phyloP scores from a whole-genome alignment of 2,797 vertebrate genomes.

The Malacoraja senta region DNA sequence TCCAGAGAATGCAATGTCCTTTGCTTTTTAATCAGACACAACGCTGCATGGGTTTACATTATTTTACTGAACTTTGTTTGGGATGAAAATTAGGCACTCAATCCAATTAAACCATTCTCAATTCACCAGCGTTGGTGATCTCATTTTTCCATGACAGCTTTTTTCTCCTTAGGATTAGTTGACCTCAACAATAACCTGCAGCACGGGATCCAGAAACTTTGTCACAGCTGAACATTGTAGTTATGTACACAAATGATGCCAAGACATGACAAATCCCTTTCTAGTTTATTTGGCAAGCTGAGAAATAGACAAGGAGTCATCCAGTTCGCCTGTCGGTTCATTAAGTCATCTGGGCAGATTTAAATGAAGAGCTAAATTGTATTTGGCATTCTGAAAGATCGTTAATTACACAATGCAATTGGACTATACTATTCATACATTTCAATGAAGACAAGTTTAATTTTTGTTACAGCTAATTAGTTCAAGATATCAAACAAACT shows the following conservation, averaged over 20 bases:
- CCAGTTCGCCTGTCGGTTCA: conserved; percentile 35
- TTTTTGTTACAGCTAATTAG: conserved; percentile 12
- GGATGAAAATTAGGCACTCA: conserved; percentile 21
- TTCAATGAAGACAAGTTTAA: not conserved
- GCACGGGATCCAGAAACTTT: conserved; percentile 1
- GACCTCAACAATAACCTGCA: conserved; percentile 33
- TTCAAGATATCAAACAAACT: not conserved
- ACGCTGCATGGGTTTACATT: not conserved
- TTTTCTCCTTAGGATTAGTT: not conserved
- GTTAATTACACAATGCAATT: conserved; percentile 25
- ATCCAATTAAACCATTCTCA: conserved; percentile 22
- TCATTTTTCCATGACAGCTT: conserved; percentile 32
- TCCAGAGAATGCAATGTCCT: not conserved
- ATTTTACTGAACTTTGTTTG: conserved; percentile 25
- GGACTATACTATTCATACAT: not conserved
- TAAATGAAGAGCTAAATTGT: conserved; percentile 16
- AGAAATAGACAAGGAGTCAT: conserved; percentile 38
- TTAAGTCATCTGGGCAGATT: conserved; percentile 26
- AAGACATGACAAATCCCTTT: conserved; percentile 41
- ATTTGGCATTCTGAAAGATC: not conserved
- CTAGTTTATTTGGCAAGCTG: conserved; percentile 42
- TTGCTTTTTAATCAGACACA: conserved; percentile 11
- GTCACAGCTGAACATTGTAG: conserved; percentile 28
- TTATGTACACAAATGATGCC: conserved; percentile 39
- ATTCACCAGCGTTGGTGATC: conserved; percentile 7